Evolutionary conservation across 2,797 vertebrate genomes (phyloP).

Genomic region (Phataginus tetradactyla): DNA sequence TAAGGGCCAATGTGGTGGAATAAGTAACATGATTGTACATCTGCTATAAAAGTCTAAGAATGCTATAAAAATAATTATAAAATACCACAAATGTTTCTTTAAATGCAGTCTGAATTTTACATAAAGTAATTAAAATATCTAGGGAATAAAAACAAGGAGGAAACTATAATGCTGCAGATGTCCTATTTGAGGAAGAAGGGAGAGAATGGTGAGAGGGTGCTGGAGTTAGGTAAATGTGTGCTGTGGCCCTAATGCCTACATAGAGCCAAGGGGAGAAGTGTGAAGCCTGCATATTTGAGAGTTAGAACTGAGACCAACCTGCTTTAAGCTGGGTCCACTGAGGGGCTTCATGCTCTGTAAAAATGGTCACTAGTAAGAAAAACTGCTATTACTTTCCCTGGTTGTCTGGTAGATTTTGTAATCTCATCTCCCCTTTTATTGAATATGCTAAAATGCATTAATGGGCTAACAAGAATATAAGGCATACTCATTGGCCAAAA

Average conservation of each 20-base stretch:
- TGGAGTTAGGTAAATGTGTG: neutral
- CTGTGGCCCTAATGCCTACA: neutral
- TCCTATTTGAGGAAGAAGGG: neutral
- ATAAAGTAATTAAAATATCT: neutral
- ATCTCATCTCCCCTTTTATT: neutral
- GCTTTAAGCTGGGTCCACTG: neutral
- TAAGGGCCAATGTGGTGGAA: neutral
- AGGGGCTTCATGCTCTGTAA: neutral
- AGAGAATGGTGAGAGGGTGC: neutral
- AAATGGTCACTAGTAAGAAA: neutral
- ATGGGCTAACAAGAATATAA: neutral
- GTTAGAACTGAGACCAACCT: neutral
- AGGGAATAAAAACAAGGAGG: neutral
- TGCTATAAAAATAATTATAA: neutral
- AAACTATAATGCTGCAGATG: neutral
- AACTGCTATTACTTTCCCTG: neutral
- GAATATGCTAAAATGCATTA: neutral
- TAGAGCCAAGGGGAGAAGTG: neutral
- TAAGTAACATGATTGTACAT: neutral
- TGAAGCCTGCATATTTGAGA: neutral
- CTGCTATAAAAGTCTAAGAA: neutral
- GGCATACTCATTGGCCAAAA: neutral
- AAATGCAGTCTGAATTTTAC: neutral
- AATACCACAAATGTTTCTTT: neutral
- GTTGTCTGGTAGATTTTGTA: neutral